phyloP scores from a whole-genome alignment of 2,888 invertebrate genomes.

The Plagodis dolabraria region DNA sequence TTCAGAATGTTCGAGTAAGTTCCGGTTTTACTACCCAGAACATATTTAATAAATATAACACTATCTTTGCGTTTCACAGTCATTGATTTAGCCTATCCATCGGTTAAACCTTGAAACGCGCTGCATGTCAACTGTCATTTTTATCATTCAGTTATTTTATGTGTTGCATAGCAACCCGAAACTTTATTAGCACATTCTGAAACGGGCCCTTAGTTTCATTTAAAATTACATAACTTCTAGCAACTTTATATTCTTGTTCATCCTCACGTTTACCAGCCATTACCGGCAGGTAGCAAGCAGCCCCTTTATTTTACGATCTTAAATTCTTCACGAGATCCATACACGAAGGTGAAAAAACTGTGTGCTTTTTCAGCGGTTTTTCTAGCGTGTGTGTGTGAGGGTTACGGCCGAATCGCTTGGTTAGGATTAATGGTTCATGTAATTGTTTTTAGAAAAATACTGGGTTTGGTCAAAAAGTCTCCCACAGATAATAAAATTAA shows the following conservation, averaged over 20 bases:
- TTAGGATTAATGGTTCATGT: conserved; percentile 64
- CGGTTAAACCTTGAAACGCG: too few species aligned
- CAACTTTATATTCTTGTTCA: conserved; percentile 31
- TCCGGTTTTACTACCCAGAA: too few species aligned
- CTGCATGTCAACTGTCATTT: too few species aligned
- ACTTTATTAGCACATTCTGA: too few species aligned
- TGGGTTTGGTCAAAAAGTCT: background rate
- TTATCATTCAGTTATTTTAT: too few species aligned
- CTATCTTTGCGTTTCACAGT: too few species aligned
- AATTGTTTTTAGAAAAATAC: conserved; percentile 45
- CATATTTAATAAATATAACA: too few species aligned
- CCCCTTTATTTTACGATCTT: conserved; percentile 82
- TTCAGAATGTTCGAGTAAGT: too few species aligned
- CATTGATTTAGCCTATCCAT: too few species aligned
- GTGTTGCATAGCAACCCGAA: too few species aligned
- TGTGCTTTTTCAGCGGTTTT: conserved; percentile 61
- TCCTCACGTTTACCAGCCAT: conserved; percentile 57
- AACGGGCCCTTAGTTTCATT: background rate
- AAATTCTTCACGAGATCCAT: conserved; percentile 79
- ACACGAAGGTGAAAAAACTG: conserved; percentile 65
- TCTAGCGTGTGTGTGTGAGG: conserved; percentile 53
- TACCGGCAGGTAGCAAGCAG: conserved; percentile 57
- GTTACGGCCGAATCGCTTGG: conserved; percentile 53
- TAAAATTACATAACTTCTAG: conserved; percentile 30
- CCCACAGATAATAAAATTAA: too few species aligned